Evolutionary conservation across 2,888 invertebrate genomes (phyloP).

Genomic region (Drosophila paranaensis): DNA sequence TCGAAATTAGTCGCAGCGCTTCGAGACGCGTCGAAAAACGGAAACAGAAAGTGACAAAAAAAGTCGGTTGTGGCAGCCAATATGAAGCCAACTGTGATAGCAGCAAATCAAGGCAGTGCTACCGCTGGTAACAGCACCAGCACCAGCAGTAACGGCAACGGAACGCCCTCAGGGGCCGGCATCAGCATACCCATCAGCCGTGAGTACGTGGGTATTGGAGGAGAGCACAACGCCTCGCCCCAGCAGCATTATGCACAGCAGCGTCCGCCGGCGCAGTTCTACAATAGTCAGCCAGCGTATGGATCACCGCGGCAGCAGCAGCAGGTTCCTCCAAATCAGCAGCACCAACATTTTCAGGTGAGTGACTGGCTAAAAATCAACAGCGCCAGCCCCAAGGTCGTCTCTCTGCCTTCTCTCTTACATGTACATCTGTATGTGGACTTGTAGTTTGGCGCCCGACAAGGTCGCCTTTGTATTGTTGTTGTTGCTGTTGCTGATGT

Average conservation of each 20-base stretch:
- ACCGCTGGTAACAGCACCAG: slow-evolving; percentile 41
- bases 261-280: slow-evolving; percentile 47
- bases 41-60: slow-evolving; percentile 40
- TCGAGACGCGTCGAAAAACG: slow-evolving; percentile 40
- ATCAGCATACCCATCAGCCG: slow-evolving; percentile 79
- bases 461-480: slow-evolving; percentile 63
- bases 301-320: slow-evolving; percentile 68
- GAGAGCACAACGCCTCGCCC: slow-evolving; percentile 47
- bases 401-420: slow-evolving; percentile 18
- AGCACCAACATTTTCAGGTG: slow-evolving; percentile 74
- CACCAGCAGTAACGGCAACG: slow-evolving; percentile 39
- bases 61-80: slow-evolving; percentile 35
- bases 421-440: slow-evolving; percentile 6
- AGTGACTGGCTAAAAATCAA: slow-evolving; percentile 51
- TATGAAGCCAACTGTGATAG: slow-evolving; percentile 84
- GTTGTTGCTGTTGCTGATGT: slow-evolving; percentile 19
- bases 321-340: slow-evolving; percentile 64
- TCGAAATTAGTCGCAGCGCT: slow-evolving; percentile 49
- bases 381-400: slow-evolving; percentile 50
- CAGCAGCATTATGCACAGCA: slow-evolving; percentile 58
- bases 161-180: slow-evolving; percentile 53
- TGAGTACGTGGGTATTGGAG: slow-evolving; percentile 58
- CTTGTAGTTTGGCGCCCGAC: slow-evolving; percentile 51
- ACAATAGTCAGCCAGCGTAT: slow-evolving; percentile 45
- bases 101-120: slow-evolving; percentile 62